phyloP scores from a whole-genome alignment of 2,113 vertebrate genomes.

The Colinus virginianus region DNA sequence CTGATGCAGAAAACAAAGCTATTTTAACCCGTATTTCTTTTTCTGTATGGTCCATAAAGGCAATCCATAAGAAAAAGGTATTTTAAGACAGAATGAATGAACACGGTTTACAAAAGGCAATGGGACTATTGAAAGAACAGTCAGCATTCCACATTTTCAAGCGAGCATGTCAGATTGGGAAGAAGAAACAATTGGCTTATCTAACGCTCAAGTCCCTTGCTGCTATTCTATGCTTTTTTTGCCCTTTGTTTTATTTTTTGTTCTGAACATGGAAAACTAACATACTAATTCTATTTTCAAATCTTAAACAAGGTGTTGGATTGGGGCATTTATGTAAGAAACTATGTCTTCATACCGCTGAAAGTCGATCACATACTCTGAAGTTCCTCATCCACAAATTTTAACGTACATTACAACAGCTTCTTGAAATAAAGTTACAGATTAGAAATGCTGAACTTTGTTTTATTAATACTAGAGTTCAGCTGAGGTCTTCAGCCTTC shows the following conservation, averaged over 20 bases:
- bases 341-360: neutral
- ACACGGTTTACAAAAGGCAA: neutral
- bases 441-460: neutral
- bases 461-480: neutral
- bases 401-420: neutral
- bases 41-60: neutral
- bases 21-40: neutral
- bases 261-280: neutral
- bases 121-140: slow-evolving; percentile 15
- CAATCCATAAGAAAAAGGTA: neutral
- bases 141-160: neutral
- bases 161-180: neutral
- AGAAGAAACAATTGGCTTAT: neutral
- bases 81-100: slow-evolving; percentile 22
- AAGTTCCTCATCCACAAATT: neutral
- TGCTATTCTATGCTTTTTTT: neutral
- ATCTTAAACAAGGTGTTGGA: neutral
- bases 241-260: neutral
- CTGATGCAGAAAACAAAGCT: neutral
- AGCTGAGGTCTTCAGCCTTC: neutral
- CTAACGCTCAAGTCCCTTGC: neutral
- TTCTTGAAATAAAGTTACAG: neutral
- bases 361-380: neutral
- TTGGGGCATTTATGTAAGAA: neutral
- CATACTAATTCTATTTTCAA: no score